These are phyloP conservation scores for Drosophila subsilvestris DNA, from an alignment of 2,888 invertebrate genomes.

Conservation along the genomic window DNA sequence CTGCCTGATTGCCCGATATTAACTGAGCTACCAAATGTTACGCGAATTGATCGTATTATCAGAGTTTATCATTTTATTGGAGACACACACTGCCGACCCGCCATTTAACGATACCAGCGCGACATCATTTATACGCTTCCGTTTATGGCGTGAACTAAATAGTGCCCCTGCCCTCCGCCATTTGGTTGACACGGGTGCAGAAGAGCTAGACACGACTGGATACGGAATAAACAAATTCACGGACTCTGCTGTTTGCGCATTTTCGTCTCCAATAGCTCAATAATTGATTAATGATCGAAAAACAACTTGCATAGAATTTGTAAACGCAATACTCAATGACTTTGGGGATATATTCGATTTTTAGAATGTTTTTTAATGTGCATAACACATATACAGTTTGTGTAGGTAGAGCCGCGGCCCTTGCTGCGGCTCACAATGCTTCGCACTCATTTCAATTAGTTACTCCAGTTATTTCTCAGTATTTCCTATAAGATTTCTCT, in stretches of 20 bases:
- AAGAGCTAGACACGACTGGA: not conserved
- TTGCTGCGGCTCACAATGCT: no score
- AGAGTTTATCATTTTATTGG: slow-evolving; percentile 70
- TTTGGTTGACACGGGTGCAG: slow-evolving; percentile 6
- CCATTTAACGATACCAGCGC: slow-evolving; percentile 13
- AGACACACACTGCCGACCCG: slow-evolving; percentile 49
- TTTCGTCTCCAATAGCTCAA: not conserved
- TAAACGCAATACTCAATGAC: no score
- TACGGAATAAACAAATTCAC: not conserved
- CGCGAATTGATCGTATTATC: slow-evolving; percentile 5
- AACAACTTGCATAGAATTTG: no score
- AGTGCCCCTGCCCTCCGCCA: not conserved
- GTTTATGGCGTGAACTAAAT: slow-evolving; percentile 52
- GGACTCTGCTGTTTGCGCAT: not conserved
- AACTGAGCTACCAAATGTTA: slow-evolving; percentile 33
- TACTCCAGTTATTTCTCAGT: no score
- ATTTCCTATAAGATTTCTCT: not conserved
- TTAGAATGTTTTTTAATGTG: no score
- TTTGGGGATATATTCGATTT: no score
- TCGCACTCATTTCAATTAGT: no score
- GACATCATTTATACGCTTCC: slow-evolving; percentile 51
- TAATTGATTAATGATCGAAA: no score
- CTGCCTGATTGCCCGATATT: slow-evolving; percentile 16
- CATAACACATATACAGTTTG: no score
- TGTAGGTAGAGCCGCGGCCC: no score